These are phyloP conservation scores for Vultur gryphus DNA, from an alignment of 2,797 vertebrate genomes.

Conservation along the genomic window DNA sequence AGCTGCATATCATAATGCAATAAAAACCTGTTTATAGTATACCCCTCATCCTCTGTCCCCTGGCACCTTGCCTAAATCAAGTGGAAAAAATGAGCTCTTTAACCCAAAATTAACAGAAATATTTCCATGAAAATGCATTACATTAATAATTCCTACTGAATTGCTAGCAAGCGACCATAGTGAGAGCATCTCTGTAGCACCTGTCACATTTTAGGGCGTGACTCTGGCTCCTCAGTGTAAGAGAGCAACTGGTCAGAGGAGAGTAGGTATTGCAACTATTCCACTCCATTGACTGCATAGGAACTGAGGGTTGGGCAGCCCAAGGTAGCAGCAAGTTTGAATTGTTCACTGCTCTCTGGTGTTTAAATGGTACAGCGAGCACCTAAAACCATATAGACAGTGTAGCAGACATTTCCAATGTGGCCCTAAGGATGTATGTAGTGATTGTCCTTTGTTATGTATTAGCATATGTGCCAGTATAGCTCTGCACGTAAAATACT, in stretches of 20 bases:
- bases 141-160: neutral
- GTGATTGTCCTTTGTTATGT: neutral
- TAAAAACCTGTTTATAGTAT: neutral
- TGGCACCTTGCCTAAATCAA: neutral
- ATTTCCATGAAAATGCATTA: neutral
- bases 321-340: neutral
- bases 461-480: neutral
- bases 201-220: rapidly evolving
- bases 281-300: neutral
- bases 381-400: neutral
- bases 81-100: neutral
- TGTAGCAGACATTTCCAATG: neutral
- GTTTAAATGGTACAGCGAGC: neutral
- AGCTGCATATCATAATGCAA: neutral
- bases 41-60: neutral
- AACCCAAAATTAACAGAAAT: neutral
- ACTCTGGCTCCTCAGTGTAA: neutral
- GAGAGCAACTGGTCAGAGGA: neutral
- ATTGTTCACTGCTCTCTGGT: neutral
- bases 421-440: neutral
- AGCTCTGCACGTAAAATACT: neutral
- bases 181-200: neutral
- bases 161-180: neutral
- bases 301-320: neutral
- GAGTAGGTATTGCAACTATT: neutral